Evolutionary conservation across 2,113 vertebrate genomes (phyloP).

Genomic region (Ameiurus melas): DNA sequence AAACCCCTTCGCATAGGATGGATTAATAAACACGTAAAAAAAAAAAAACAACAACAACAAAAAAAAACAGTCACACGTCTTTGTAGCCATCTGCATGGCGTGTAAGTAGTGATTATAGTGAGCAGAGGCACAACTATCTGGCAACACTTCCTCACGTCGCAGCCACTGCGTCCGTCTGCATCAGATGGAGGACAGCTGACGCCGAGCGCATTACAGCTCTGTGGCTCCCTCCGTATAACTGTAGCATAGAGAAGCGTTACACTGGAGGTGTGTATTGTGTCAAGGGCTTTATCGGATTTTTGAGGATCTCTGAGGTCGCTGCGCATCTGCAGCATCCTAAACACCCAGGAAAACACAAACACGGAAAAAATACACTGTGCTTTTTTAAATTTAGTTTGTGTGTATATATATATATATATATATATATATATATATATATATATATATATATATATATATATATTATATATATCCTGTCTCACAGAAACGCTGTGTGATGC

Average conservation of each 20-base stretch:
- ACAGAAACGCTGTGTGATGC: neutral
- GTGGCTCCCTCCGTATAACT: neutral
- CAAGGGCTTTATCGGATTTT: neutral
- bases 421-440: too few species aligned
- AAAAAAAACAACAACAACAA: too few species aligned
- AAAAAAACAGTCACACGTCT: too few species aligned
- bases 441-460: too few species aligned
- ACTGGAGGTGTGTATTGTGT: conserved; percentile 1
- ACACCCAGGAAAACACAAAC: neutral
- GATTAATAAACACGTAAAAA: neutral
- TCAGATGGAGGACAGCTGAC: conserved; percentile 54
- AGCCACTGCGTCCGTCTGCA: conserved; percentile 66
- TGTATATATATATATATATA: too few species aligned
- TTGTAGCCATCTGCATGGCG: neutral
- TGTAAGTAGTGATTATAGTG: neutral
- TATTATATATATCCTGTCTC: too few species aligned
- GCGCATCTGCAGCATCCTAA: conserved; percentile 64
- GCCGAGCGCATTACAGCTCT: conserved; percentile 29
- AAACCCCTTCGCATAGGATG: neutral
- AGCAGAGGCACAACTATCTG: neutral
- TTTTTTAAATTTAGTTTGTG: neutral
- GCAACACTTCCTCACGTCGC: conserved; percentile 58
- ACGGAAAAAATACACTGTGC: neutral
- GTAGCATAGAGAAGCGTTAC: neutral
- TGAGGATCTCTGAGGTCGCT: neutral